Base-by-base conservation (phyloP, 2,797 vertebrate species). In the Sciurus carolinensis region DNA sequence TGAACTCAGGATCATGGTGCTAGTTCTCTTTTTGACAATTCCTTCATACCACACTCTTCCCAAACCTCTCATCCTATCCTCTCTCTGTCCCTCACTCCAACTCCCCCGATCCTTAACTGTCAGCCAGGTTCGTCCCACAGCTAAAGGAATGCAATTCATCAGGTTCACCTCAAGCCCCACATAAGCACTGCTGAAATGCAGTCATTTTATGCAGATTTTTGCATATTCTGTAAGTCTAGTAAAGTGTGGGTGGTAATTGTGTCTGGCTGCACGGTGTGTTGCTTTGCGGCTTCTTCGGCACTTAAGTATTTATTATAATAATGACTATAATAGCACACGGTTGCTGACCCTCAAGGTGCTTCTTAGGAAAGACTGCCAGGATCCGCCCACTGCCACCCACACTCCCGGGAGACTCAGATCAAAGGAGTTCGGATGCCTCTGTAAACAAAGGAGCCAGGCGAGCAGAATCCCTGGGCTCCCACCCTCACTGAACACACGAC, bases 231-330 rank as follows among this genome's bases (percentile, higher is more conserved):
- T 57, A 72, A 89, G 80, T 85, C 90, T 77, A 50, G 94, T 13
- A n/a, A 88, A 88, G 39, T 0, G 1, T 81, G 95, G 95, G 92
- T 84, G 94, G 88, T 73, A 71, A 91, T 13, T 66, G 64, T 18
- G 52, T 83, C 95, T 90, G 91, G 36, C 92, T 66, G 5, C 0
- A 3, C 17, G 4, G 20, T 9, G 12, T 28, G 33, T 82, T 62
- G 73, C 77, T n/a, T 50, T 73, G 26, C 75, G 50, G 77, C 76
- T n/a, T 50, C 79, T 72, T 24, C 14, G 57, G 62, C 28, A n/a
- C 73, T 24, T 5, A 91, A 17, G 75, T 39, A 50, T 87, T 81
- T 83, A 93, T 95, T 93, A 97, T 72, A 64, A 91, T 90, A 95
- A 96, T 94, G 67, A 97, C 94, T 81, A 42, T 82, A 80, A 87